Percentiles rank a stretch among this genome's conserved stretches.
Evolutionary conservation across 2,888 invertebrate genomes (phyloP).

Genomic region (Glaucopsyche alexis): DNA sequence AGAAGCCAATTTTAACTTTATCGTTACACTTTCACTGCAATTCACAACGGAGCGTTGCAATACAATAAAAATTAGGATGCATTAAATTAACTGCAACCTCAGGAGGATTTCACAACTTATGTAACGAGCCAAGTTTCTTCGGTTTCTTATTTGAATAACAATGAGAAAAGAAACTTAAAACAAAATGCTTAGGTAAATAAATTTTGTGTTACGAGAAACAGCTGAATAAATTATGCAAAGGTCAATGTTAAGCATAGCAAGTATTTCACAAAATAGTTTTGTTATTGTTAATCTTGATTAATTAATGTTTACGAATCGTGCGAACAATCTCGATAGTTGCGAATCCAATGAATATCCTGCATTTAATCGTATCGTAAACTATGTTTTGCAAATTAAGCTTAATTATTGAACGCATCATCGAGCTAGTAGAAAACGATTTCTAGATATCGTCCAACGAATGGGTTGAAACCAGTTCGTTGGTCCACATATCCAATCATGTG

Average conservation of each 20-base stretch:
- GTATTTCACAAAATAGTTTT: conserved; percentile 4
- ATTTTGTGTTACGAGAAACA: not conserved
- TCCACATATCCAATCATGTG: conserved; percentile 74
- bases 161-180: conserved; percentile 5
- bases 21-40: conserved; percentile 59
- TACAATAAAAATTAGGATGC: conserved; percentile 26
- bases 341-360: conserved; percentile 23
- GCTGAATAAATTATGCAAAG: conserved; percentile 11
- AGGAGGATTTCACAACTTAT: conserved; percentile 14
- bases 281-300: not conserved
- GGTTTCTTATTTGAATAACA: conserved; percentile 15
- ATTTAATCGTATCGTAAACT: conserved; percentile 25
- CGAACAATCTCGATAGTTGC: not conserved
- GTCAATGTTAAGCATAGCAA: conserved; percentile 14
- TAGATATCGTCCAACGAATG: conserved; percentile 59
- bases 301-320: not conserved
- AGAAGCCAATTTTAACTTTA: conserved; percentile 49
- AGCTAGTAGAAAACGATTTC: conserved; percentile 76
- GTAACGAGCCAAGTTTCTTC: conserved; percentile 13
- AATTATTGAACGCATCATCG: conserved; percentile 72
- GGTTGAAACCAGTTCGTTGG: conserved; percentile 75
- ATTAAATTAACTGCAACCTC: conserved; percentile 11
- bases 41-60: conserved; percentile 19
- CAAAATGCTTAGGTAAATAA: not conserved
- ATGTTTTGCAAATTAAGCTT: conserved; percentile 42